Evolutionary conservation across 2,797 vertebrate species (phyloP), one percentile per base, ranked within the genome.

Genomic region (Oceanodroma leucorhoa): DNA sequence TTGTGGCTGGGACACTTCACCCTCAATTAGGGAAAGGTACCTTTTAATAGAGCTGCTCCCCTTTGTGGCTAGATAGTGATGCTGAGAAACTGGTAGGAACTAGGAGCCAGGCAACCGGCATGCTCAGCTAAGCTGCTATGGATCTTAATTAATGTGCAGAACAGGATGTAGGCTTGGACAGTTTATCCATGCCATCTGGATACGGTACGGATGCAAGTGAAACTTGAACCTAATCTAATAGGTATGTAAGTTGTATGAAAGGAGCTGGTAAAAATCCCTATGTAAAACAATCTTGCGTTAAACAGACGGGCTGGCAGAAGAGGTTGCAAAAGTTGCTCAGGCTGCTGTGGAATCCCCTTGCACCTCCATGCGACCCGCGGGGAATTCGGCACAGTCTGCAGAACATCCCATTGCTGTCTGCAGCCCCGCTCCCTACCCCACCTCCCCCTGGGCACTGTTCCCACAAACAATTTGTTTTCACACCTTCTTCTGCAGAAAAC

Each of bases 171-270:
- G 41, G 32, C 54, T 69, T 78, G 93, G 32, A 8, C 38, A 71
- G 71, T 61, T 90, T 89, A 54, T 54, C 66, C 24, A 3, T 41
- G 57, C 80, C 81, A 82, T 94, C 90, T 92, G 90, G 45, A n/a
- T 81, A 57, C 7, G 9, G 41, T 20, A 30, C 5, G 64, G 90
- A 78, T 34, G 26, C 67, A 85, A 83, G 61, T 2, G 67, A 90
- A 96, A 94, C 57, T 41, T 71, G 83, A 96, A 85, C 72, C 32
- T 83, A 69, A 91, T 66, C 51, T 70, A 86, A 90, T 82, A 76
- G 67, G 20, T 58, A 12, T 18, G 8, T 14, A 76, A 83, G 3
- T 41, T 70, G 72, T 45, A 34, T 55, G 64, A 86, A 83, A 91
- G 69, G 27, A 77, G 27, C 34, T 79, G n/a, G 26, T 55, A 54